These are phyloP conservation scores for Alauda arvensis DNA, from an alignment of 2,797 vertebrate genomes.

Conservation along the genomic window DNA sequence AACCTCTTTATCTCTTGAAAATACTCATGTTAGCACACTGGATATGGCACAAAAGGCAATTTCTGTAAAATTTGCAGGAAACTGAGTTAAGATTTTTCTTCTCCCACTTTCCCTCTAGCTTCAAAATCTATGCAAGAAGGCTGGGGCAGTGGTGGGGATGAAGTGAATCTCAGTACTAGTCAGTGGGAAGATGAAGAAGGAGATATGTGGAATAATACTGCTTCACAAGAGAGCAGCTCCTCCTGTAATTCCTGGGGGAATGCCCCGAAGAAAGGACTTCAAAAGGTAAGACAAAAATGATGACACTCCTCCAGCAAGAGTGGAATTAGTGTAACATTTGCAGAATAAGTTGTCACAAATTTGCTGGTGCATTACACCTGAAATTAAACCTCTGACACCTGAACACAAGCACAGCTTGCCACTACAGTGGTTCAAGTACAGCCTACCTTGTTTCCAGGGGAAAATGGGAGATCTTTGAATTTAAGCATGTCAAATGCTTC, in stretches of 20 bases:
- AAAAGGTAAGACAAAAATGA: slow-evolving; percentile 78
- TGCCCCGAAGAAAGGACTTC: slow-evolving; percentile 88
- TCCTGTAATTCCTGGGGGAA: slow-evolving; percentile 93
- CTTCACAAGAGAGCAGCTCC: slow-evolving; percentile 90
- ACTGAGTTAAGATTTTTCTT: neutral
- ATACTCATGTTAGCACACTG: neutral
- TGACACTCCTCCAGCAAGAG: neutral
- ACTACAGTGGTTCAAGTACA: slow-evolving; percentile 13
- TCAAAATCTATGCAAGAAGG: slow-evolving; percentile 98
- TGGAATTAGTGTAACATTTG: neutral
- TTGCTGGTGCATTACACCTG: neutral
- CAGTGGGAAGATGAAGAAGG: slow-evolving; percentile 95
- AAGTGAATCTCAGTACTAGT: slow-evolving; percentile 80
- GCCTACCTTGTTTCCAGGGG: neutral
- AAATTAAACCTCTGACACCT: slow-evolving; percentile 2
- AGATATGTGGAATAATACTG: slow-evolving; percentile 92
- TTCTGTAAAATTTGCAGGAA: neutral
- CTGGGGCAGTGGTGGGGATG: slow-evolving; percentile 92
- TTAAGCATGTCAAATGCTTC: neutral
- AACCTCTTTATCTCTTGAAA: neutral
- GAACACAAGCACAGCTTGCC: neutral
- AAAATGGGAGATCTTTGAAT: neutral
- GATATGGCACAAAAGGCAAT: neutral
- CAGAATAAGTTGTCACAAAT: neutral
- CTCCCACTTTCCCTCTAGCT: slow-evolving; percentile 69